Evolutionary conservation across 2,797 vertebrate species (phyloP).

Genomic region (Ataeniobius toweri): DNA sequence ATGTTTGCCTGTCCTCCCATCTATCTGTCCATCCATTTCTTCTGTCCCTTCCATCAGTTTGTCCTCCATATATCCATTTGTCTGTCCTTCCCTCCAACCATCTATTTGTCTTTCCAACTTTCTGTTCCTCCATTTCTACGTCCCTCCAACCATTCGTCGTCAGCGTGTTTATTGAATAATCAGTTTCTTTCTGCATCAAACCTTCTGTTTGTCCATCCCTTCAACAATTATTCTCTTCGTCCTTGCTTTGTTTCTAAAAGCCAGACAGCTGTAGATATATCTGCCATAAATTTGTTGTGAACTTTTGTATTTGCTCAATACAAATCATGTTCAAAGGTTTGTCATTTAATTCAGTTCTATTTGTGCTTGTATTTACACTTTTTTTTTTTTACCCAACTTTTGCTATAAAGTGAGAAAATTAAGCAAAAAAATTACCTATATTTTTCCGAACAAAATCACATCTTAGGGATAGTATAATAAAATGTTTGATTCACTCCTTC

Average conservation of each 20-base stretch:
- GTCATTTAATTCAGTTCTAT: not conserved
- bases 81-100: not conserved
- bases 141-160: not conserved
- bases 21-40: not conserved
- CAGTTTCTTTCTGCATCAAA: not conserved
- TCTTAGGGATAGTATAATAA: slow-evolving; percentile 15
- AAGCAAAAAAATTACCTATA: not conserved
- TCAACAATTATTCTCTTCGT: not conserved
- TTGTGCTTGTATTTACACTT: not conserved
- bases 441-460: not conserved
- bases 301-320: not conserved
- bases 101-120: not conserved
- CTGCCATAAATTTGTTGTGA: not conserved
- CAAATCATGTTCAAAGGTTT: no score
- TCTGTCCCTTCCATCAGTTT: no score
- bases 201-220: not conserved
- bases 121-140: not conserved
- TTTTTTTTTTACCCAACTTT: not conserved
- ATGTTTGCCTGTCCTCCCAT: no score
- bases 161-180: not conserved
- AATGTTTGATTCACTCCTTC: not conserved
- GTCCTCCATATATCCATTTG: not conserved
- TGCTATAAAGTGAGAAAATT: not conserved
- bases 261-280: not conserved
- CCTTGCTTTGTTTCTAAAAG: no score